Base-by-base conservation (phyloP, 1,140 invertebrate genomes). In the Pteromalus puparum region DNA sequence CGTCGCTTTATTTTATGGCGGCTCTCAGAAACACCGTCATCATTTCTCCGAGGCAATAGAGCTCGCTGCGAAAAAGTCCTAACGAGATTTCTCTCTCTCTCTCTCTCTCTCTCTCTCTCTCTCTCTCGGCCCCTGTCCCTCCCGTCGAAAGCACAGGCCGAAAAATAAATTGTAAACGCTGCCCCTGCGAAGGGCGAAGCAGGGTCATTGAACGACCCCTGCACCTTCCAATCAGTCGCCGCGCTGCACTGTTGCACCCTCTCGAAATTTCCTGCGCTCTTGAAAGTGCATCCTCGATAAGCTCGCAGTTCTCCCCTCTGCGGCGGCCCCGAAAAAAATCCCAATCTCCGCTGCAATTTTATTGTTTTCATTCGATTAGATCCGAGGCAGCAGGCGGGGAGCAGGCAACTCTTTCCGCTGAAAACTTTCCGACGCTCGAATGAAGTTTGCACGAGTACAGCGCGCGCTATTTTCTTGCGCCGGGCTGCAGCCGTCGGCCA, bases 291-390 rank as follows among this genome's bases (percentile, higher is more conserved):
- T 81, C 68, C 68, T 12, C 67, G 42, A 46, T 21, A 18, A 75
- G 53, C 53, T 18, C 18, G 48, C 48, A 53, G 48, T 18, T 74
- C 34, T 75, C 72, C 34, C 30, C 34, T 18, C 72, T 34, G 9
- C 30, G 18, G 0, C 15, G 30, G 9, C 38, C 30, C 10, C 38
- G 18, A 67, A 21, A 38, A 79, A 80, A n/a, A 67, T 12, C 15
- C 6, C 65, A 21, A 12, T 61, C 77, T 12, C 10, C 65, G 61
- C 15, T 38, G 53, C 61, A 81, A 76, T 76, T 83, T 77, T 42
- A 77, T 83, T 77, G 74, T 83, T 82, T 82, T 82, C 34, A 76
- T 82, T 82, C 53, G 81, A 76, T 82, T 82, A 77, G 38, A n/a
- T 61, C 26, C 13, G 48, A 70, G 5, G 67, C 24, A 18, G 67